Base-by-base conservation (phyloP, 2,113 vertebrate genomes). In the Amia ocellicauda region DNA sequence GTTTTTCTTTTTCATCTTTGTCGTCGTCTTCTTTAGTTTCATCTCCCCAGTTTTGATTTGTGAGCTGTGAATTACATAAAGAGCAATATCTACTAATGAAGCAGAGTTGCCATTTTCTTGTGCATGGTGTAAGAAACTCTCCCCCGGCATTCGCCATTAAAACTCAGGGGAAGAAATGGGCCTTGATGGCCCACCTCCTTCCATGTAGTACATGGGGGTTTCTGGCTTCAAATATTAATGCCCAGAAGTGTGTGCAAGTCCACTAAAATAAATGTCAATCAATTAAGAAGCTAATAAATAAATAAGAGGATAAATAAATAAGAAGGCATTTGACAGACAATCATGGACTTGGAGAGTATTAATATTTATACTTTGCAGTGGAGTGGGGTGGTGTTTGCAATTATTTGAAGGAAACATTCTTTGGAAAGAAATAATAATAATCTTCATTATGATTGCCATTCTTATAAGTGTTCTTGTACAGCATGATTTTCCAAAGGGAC, bases 171-270 rank as follows among this genome's bases (percentile, higher is more conserved):
- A 59, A 54, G 23, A 60, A 66, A 42, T 51, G 28, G 23, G 47
- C 49, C 60, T 60, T 53, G 49, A 54, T 60, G 49, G 36, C 52
- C 57, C 49, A 42, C 14, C 43, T 53, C 57, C 50, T 36, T 19
- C n/a, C 36, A 20, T 22, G 20, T 24, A 54, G 49, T 40, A 31
- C 49, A 42, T 23, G 42, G 57, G n/a, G 36, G 51, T 14, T 66
- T 57, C 22, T 26, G 43, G 29, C 45, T 27, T 23, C 55, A 49
- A 57, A 49, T 59, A 66, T 66, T 59, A 50, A 66, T 26, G 19
- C 43, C 55, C 29, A 16, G 7, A 24, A 13, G 63, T 23, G 54
- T 57, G 24, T 57, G 31, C 27, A 47, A 47, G 42, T 36, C 45
- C 27, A 51, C 26, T n/a, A 51, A 31, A 28, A 51, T 20, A 47